Conservation (phyloP, 37 sponge, comb jelly and placozoan genomes). For the Oopsacas minuta region DNA sequence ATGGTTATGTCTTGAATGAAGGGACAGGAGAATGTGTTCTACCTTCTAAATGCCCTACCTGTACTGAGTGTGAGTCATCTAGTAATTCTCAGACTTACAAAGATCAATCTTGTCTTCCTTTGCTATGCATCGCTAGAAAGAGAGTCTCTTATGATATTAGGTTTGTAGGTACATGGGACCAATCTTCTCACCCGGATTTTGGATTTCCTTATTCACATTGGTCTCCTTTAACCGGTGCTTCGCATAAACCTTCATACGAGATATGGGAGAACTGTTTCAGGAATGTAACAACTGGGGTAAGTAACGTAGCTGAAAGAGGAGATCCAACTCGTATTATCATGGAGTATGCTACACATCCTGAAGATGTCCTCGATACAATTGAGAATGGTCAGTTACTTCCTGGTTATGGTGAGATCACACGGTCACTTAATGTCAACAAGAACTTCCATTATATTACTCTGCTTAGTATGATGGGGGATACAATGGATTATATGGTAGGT, state of each 20-base stretch:
- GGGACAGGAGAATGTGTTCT: background rate
- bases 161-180: constrained; percentile 31
- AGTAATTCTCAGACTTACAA: background rate
- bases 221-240: constrained; percentile 40
- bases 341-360: constrained; percentile 22
- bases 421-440: background rate
- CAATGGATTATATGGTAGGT: constrained; percentile 32
- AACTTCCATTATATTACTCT: background rate
- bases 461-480: constrained; percentile 5
- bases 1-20: background rate
- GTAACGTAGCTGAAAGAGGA: constrained; percentile 27
- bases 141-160: constrained; percentile 12
- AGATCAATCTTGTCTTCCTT: background rate
- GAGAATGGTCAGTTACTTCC: background rate
- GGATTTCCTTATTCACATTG: constrained; percentile 20
- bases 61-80: background rate
- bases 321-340: background rate
- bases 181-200: constrained; percentile 28
- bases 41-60: background rate
- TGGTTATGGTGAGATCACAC: constrained; percentile 19
- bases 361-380: constrained; percentile 18
- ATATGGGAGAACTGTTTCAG: constrained; percentile 34
- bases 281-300: constrained; percentile 27
- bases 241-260: constrained; percentile 32
- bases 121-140: background rate